A percentile compares a stretch with the other conserved stretches of the same genome.
phyloP scores from a whole-genome alignment of 2,113 vertebrate genomes.

The Aix galericulata region DNA sequence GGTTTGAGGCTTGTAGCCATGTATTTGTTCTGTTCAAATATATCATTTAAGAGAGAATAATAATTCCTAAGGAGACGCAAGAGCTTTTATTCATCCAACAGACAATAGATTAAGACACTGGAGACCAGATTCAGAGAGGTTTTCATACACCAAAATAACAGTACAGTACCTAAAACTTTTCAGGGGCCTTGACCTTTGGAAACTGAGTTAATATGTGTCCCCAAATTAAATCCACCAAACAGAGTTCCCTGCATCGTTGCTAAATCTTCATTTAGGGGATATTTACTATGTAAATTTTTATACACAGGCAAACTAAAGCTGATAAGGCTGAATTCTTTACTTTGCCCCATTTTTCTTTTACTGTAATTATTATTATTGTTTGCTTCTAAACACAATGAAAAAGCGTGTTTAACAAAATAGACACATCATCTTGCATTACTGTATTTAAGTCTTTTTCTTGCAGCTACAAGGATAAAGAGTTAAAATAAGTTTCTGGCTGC shows the following conservation, averaged over 20 bases:
- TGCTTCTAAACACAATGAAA: background rate
- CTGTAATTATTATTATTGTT: background rate
- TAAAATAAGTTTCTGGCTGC: background rate
- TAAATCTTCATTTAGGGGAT: background rate
- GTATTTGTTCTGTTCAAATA: background rate
- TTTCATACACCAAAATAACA: background rate
- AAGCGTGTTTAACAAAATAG: background rate
- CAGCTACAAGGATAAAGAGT: background rate
- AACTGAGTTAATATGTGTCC: background rate
- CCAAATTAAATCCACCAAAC: background rate
- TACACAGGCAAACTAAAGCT: background rate
- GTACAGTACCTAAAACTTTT: background rate
- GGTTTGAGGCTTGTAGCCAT: background rate
- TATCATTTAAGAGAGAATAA: background rate
- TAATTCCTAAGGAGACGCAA: background rate
- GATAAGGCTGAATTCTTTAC: background rate
- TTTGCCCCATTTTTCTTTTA: background rate
- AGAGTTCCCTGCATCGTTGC: background rate
- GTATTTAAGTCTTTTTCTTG: background rate
- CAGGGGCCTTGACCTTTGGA: background rate
- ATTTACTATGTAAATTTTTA: background rate
- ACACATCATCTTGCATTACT: background rate
- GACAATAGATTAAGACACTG: background rate
- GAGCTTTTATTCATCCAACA: background rate
- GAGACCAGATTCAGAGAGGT: background rate